A percentile compares a stretch with the other conserved stretches of the same genome.
phyloP scores from a whole-genome alignment of 2,888 invertebrate genomes.

The Drosophila algonquin region DNA sequence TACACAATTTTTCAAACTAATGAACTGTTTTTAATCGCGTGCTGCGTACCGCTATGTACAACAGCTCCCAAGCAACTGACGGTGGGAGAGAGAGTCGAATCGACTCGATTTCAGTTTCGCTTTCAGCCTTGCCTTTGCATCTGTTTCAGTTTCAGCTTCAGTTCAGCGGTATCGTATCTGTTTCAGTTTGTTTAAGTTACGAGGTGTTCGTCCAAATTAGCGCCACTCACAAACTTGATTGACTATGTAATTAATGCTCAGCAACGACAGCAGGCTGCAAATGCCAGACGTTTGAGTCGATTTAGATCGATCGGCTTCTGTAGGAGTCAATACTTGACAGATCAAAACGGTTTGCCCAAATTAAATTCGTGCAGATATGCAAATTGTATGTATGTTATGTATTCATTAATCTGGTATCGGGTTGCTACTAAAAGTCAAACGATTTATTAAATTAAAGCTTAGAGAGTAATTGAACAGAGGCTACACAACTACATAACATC shows the following conservation, averaged over 20 bases:
- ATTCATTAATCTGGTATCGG: not conserved
- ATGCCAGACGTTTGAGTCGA: not conserved
- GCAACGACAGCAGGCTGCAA: conserved; percentile 5
- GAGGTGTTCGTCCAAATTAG: conserved; percentile 14
- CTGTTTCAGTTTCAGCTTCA: conserved; percentile 3
- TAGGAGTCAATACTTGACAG: not conserved
- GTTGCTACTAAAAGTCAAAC: not conserved
- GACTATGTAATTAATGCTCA: conserved; percentile 1
- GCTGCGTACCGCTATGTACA: conserved; percentile 38
- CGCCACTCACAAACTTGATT: conserved; percentile 12
- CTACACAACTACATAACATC: conserved; percentile 24
- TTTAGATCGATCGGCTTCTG: conserved; percentile 13
- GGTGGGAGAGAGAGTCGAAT: conserved; percentile 6
- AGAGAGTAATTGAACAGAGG: conserved; percentile 21
- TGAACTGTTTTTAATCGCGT: conserved; percentile 9
- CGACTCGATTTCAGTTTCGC: conserved; percentile 13
- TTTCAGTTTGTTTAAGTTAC: conserved; percentile 2
- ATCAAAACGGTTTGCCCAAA: conserved; percentile 5
- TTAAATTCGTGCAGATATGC: conserved; percentile 2
- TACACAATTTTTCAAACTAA: conserved; percentile 20
- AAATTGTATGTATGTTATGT: not conserved
- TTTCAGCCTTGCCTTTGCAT: conserved; percentile 23
- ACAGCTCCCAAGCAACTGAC: conserved; percentile 51
- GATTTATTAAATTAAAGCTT: conserved; percentile 22
- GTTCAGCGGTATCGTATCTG: not conserved